phyloP scores from a whole-genome alignment of 1,140 invertebrate genomes.

The Trypoxylus dichotomus region DNA sequence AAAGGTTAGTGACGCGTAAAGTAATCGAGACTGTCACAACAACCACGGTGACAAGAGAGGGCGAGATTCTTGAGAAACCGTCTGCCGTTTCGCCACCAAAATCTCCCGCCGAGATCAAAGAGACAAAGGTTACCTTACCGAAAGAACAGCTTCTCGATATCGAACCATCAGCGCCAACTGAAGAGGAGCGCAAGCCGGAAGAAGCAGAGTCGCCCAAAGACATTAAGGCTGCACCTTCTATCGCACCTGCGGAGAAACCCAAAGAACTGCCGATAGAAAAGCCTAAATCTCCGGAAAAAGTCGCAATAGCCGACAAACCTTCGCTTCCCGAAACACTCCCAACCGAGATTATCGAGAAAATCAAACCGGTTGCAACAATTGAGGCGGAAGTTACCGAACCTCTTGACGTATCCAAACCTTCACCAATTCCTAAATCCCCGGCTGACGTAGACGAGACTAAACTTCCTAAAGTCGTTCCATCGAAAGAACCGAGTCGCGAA shows the following conservation, averaged over 20 bases:
- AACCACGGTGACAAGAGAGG: background rate
- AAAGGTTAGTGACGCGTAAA: background rate
- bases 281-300: too few relatives aligned
- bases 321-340: too few relatives aligned
- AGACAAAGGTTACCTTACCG: background rate
- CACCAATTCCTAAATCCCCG: background rate
- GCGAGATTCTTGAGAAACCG: background rate
- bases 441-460: background rate
- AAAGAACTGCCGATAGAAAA: too few relatives aligned
- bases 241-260: too few relatives aligned
- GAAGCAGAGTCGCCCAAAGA: background rate
- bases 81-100: background rate
- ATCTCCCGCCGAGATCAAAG: background rate
- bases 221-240: background rate
- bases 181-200: background rate
- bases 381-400: too few relatives aligned
- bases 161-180: conserved; percentile 4
- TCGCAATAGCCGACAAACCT: too few relatives aligned
- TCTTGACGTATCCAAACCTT: too few relatives aligned
- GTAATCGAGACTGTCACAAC: background rate
- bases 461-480: background rate
- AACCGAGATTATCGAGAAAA: too few relatives aligned
- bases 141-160: background rate
- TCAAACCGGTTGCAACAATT: too few relatives aligned
- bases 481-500: background rate